Conservation (phyloP, 1,140 invertebrate genomes). For the Lamellibrachia luymesi region DNA sequence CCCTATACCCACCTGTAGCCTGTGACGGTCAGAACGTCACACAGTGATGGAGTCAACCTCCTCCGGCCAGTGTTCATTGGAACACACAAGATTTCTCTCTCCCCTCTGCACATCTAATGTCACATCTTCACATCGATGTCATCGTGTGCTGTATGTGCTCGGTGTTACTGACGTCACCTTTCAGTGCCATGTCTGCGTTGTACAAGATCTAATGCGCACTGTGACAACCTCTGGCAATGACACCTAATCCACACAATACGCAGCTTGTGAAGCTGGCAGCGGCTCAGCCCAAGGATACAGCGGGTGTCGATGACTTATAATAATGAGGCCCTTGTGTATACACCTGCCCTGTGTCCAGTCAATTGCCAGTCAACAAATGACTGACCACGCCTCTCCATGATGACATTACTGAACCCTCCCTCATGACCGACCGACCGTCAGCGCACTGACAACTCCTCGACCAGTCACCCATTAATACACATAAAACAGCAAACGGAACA, state of each 20-base stretch:
- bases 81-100: not conserved
- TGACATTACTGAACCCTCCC: not conserved
- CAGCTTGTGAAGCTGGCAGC: not conserved
- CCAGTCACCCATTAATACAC: not conserved
- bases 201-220: not conserved
- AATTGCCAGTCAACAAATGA: not conserved
- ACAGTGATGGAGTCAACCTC: not conserved
- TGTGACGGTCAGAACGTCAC: not conserved
- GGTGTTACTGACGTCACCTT: too few relatives aligned
- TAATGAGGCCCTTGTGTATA: not conserved
- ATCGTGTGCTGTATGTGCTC: not conserved
- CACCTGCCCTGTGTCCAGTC: not conserved
- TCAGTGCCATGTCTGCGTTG: not conserved
- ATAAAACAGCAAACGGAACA: not conserved
- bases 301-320: not conserved
- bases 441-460: not conserved
- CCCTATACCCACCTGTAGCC: not conserved
- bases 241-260: not conserved
- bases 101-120: not conserved
- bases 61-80: not conserved
- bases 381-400: not conserved
- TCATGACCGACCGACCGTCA: not conserved
- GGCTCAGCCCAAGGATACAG: not conserved
- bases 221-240: not conserved
- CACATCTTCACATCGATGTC: not conserved